A percentile compares a stretch with the other conserved stretches of the same genome.
Conservation (phyloP, 2,888 invertebrate species). For the Conomelus anceps region DNA sequence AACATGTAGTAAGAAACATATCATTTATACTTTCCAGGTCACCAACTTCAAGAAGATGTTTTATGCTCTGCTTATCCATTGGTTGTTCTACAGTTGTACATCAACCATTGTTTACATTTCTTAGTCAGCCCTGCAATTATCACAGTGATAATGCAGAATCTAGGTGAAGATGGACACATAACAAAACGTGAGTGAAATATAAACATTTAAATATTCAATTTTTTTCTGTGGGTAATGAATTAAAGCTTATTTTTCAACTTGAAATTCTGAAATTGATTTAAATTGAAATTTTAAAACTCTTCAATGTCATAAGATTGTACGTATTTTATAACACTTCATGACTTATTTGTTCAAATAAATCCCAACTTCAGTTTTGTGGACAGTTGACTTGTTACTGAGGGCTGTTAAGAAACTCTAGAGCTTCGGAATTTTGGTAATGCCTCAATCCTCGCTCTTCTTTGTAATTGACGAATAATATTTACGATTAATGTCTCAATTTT, state of each 20-base stretch:
- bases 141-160: conserved; percentile 42
- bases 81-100: conserved; percentile 65
- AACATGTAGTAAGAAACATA: too few relatives aligned
- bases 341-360: too few relatives aligned
- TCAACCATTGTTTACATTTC: conserved; percentile 67
- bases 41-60: conserved; percentile 55
- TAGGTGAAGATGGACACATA: conserved; percentile 34
- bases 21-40: conserved; percentile 52
- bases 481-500: too few relatives aligned
- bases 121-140: conserved; percentile 58
- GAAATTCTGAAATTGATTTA: not conserved
- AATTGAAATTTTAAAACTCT: not conserved
- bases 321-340: too few relatives aligned
- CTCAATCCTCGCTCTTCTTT: too few relatives aligned
- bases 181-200: conserved; percentile 38
- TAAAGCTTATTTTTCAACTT: too few relatives aligned
- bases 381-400: too few relatives aligned
- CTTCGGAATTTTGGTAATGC: too few relatives aligned
- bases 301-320: not conserved
- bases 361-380: too few relatives aligned
- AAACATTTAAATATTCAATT: conserved; percentile 14
- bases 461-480: too few relatives aligned
- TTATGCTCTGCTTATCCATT: conserved; percentile 63
- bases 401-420: too few relatives aligned
- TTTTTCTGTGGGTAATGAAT: too few relatives aligned